Evolutionary conservation across 2,113 vertebrate species (phyloP), one percentile per base, ranked within the genome.

Genomic region (Psophia crepitans): DNA sequence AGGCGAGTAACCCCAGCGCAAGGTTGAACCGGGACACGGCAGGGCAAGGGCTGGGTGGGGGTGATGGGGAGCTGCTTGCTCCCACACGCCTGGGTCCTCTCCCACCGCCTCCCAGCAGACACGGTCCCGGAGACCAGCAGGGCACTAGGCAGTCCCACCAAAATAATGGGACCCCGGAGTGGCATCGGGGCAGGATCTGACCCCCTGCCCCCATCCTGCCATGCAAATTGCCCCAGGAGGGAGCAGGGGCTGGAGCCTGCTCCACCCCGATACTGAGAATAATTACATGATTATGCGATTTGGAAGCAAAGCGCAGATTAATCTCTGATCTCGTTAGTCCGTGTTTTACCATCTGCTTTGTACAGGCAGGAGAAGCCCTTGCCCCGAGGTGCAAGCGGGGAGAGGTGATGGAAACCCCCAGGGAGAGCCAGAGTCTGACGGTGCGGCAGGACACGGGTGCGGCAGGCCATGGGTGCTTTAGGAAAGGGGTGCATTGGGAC

Each of bases 241-340:
- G 53, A 84, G 69, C 81, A 73, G 69, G 39, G 32, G 21, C 17
- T 10, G 58, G 69, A 79, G 58, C 35, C 53, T 56, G 39, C 83
- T 94, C 91, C 84, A 75, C 84, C 77, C 75, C 5, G 8, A 96
- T 83, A 85, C 87, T 0, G 23, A 69, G 82, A 96, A 94, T 91
- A 96, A 95, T 96, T 89, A 91, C 46, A 15, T 43, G 68, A 93
- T 96, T 95, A 92, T 86, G 93, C 0, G 82, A 96, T 95, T 89
- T 93, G 96, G 94, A 92, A 93, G 92, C 89, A 85, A 94, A 97
- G 89, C 41, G 84, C 69, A 85, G 93, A 83, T 95, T 90, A 95
- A 96, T 93, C 92, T 93, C 95, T 95, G 96, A 96, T 96, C 96
- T 95, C 20, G 65, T 97, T 97, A 95, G 95, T 24, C 89, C 0